Evolutionary conservation across 2,888 invertebrate genomes (phyloP).

Genomic region (Chrysolina americana): DNA sequence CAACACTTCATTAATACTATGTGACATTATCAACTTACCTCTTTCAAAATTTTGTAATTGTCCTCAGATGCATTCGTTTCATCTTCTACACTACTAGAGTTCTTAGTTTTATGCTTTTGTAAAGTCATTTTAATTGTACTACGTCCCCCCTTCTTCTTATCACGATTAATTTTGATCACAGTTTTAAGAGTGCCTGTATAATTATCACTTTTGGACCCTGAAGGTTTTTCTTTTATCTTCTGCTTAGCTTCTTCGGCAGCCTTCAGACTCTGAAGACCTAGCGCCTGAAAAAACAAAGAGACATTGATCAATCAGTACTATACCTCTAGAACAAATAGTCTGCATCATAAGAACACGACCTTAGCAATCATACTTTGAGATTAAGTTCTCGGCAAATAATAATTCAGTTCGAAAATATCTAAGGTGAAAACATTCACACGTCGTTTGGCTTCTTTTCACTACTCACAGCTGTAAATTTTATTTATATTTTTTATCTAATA

Average conservation of each 20-base stretch:
- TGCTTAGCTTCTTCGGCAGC: constrained; percentile 79
- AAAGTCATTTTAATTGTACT: constrained; percentile 85
- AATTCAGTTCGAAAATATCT: too few relatives aligned
- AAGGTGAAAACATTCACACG: too few relatives aligned
- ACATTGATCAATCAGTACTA: background rate
- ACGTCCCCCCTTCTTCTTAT: constrained; percentile 77
- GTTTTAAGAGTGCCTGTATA: constrained; percentile 89
- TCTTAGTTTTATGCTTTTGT: constrained; percentile 76
- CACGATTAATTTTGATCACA: constrained; percentile 83
- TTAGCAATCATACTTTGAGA: too few relatives aligned
- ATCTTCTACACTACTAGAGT: constrained; percentile 34
- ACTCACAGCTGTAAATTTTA: too few relatives aligned
- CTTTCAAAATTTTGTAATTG: constrained; percentile 35
- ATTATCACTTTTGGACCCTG: constrained; percentile 60
- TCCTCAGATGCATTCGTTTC: constrained; percentile 32
- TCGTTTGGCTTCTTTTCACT: too few relatives aligned
- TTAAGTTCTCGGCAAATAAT: too few relatives aligned
- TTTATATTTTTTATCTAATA: too few relatives aligned
- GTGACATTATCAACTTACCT: constrained; percentile 28
- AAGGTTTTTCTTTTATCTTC: constrained; percentile 56
- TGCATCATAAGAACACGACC: too few relatives aligned
- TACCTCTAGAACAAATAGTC: too few relatives aligned
- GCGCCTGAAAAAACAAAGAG: constrained; percentile 68
- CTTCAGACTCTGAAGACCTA: constrained; percentile 83
- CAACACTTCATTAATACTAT: too few relatives aligned